phyloP scores from a whole-genome alignment of 2,113 vertebrate genomes.

The Chaenogobius annularis region DNA sequence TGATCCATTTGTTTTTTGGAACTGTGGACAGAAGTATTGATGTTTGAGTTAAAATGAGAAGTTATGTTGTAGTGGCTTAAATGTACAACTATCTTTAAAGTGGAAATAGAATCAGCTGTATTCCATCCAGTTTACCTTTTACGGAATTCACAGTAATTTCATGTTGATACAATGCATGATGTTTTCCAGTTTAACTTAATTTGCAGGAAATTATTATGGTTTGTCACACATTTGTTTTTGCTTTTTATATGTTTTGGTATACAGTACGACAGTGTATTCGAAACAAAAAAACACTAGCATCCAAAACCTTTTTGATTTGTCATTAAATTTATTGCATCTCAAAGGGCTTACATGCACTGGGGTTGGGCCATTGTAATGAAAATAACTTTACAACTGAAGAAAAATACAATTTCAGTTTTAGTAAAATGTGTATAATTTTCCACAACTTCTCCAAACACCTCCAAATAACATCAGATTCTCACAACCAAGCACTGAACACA shows the following conservation, averaged over 20 bases:
- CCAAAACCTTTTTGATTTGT: conserved; percentile 79
- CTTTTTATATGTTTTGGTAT: not conserved
- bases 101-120: too few species aligned
- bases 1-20: not conserved
- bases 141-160: not conserved
- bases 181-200: not conserved
- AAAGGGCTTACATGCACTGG: conserved; percentile 97
- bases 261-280: not conserved
- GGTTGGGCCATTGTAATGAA: conserved; percentile 80
- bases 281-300: not conserved
- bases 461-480: conserved; percentile 65
- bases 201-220: not conserved
- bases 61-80: not conserved
- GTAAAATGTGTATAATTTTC: conserved; percentile 60
- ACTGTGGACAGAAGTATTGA: not conserved
- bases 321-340: conserved; percentile 99
- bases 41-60: not conserved
- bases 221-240: not conserved
- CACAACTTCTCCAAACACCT: conserved; percentile 31
- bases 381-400: conserved; percentile 84
- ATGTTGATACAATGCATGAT: not conserved
- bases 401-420: conserved; percentile 84
- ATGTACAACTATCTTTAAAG: not conserved
- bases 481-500: conserved; percentile 86
- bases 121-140: too few species aligned